These are phyloP conservation scores for Limosa lapponica DNA, from an alignment of 2,797 vertebrate genomes.

Conservation along the genomic window DNA sequence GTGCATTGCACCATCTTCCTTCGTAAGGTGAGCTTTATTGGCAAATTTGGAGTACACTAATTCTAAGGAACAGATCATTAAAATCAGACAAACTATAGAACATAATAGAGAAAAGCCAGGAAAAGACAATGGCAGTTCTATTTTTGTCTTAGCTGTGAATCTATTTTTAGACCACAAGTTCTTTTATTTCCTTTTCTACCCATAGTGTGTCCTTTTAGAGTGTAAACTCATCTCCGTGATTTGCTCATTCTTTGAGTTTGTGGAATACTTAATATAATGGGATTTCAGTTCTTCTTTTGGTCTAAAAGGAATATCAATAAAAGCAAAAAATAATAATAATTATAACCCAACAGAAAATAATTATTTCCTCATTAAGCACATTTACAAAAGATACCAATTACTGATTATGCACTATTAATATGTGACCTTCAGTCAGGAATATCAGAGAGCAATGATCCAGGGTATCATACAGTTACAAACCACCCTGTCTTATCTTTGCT, in stretches of 20 bases:
- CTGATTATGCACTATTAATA: background rate
- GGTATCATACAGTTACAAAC: background rate
- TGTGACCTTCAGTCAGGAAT: background rate
- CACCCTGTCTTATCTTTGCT: background rate
- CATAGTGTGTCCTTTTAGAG: background rate
- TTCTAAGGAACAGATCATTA: background rate
- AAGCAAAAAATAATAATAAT: background rate
- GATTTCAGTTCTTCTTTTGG: background rate
- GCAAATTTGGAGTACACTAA: background rate
- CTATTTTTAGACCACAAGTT: background rate
- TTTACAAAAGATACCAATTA: background rate
- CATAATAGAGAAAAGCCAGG: background rate
- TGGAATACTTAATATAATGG: background rate
- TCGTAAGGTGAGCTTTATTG: background rate
- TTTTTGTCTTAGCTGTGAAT: background rate
- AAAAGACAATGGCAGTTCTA: background rate
- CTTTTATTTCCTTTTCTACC: background rate
- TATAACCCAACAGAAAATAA: background rate
- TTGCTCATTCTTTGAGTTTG: background rate
- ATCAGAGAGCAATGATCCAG: background rate
- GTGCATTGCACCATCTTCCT: background rate
- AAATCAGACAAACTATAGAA: background rate
- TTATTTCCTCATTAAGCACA: background rate
- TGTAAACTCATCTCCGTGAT: background rate
- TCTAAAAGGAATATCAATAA: background rate